Conservation (phyloP, 2,113 vertebrate species). For the Rattus rattus region DNA sequence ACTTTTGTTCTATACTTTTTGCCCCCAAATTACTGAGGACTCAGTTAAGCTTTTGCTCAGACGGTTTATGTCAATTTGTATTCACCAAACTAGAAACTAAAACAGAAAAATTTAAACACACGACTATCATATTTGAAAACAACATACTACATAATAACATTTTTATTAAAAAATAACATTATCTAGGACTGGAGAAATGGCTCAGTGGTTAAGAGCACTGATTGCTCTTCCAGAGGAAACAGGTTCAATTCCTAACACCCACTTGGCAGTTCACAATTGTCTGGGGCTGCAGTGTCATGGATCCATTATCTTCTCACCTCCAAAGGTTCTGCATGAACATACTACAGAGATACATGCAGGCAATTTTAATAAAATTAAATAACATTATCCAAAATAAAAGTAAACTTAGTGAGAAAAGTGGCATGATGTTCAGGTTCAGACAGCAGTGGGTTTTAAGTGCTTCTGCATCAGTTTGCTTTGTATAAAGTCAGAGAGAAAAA, state of each 20-base stretch:
- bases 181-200: neutral
- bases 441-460: neutral
- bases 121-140: neutral
- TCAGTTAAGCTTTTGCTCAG: neutral
- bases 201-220: neutral
- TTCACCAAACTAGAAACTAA: conserved; percentile 50
- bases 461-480: neutral
- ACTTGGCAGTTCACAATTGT: neutral
- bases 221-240: neutral
- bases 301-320: neutral
- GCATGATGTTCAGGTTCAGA: neutral
- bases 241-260: neutral
- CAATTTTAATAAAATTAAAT: neutral
- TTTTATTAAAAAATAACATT: conserved; percentile 4
- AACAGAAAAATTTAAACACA: neutral
- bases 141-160: neutral
- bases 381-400: conserved; percentile 21
- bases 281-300: neutral
- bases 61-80: conserved; percentile 1
- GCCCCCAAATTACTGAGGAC: conserved; percentile 29
- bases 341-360: neutral
- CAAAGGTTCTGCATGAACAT: neutral
- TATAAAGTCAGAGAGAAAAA: conserved; percentile 11
- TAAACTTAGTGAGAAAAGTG: neutral
- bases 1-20: conserved; percentile 16